Evolutionary conservation across 2,888 invertebrate genomes (phyloP).

Genomic region (Linnaemya vulpina): DNA sequence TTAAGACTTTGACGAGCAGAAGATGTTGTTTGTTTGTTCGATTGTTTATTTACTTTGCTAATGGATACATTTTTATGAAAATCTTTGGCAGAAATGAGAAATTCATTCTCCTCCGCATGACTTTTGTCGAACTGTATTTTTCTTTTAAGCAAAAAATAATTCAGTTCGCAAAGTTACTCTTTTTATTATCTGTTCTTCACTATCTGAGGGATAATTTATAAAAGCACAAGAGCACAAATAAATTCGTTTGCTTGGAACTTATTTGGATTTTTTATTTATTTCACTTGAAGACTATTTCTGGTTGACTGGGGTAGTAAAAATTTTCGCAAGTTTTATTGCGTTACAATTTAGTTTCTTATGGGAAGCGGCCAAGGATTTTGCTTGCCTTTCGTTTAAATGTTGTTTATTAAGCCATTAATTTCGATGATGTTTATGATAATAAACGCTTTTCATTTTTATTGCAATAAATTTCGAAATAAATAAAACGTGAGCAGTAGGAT

Average conservation of each 20-base stretch:
- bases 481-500: constrained; percentile 24
- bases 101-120: neutral
- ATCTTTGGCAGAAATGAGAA: neutral
- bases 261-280: constrained; percentile 52
- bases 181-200: constrained; percentile 69
- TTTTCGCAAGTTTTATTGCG: constrained; percentile 40
- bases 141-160: constrained; percentile 10
- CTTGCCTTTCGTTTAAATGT: constrained; percentile 51
- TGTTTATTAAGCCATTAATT: constrained; percentile 69
- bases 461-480: constrained; percentile 59
- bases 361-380: neutral
- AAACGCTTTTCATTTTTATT: constrained; percentile 58
- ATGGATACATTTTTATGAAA: neutral
- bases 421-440: constrained; percentile 67
- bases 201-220: constrained; percentile 75
- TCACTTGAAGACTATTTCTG: constrained; percentile 20
- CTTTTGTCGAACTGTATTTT: constrained; percentile 25
- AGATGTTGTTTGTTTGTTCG: neutral
- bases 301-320: constrained; percentile 44
- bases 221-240: constrained; percentile 66
- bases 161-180: constrained; percentile 39
- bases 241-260: constrained; percentile 66
- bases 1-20: neutral
- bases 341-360: constrained; percentile 15
- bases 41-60: neutral